Evolutionary conservation across 2,797 vertebrate species (phyloP).

Genomic region (Sciurus vulgaris): DNA sequence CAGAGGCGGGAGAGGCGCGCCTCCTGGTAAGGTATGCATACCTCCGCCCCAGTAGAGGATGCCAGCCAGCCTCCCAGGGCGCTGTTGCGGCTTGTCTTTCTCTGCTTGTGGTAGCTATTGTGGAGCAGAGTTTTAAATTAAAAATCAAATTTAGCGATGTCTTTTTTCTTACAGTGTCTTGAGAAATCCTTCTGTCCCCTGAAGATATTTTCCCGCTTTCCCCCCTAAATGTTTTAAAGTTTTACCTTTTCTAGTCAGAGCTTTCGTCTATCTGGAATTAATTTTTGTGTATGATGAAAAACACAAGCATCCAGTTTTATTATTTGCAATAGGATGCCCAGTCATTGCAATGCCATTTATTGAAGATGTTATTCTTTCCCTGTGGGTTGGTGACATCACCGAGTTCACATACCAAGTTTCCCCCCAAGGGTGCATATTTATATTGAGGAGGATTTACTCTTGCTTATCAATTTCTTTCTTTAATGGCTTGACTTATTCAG

Average conservation of each 20-base stretch:
- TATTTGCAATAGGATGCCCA: background rate
- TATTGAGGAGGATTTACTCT: constrained; percentile 1
- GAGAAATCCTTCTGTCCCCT: constrained; percentile 44
- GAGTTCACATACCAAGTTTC: constrained; percentile 4
- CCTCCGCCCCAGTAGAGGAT: background rate
- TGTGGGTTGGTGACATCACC: background rate
- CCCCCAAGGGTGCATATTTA: background rate
- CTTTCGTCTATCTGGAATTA: constrained; percentile 52
- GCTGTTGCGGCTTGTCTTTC: constrained; percentile 60
- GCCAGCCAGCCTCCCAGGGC: constrained; percentile 36
- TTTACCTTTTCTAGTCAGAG: constrained; percentile 9
- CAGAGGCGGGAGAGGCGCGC: background rate
- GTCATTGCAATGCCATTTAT: background rate
- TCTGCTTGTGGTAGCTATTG: constrained; percentile 38
- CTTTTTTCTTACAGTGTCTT: constrained; percentile 41
- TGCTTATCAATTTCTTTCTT: background rate
- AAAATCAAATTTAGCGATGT: constrained; percentile 54
- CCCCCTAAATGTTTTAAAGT: background rate
- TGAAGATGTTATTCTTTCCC: background rate
- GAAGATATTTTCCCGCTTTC: constrained; percentile 25
- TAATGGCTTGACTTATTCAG: constrained; percentile 30
- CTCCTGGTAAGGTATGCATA: constrained; percentile 45
- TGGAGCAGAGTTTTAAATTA: constrained; percentile 63
- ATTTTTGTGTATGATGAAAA: constrained; percentile 30
- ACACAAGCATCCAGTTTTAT: background rate